These are phyloP conservation scores for Thamnophis sirtalis DNA, from an alignment of 2,113 vertebrate genomes.

Conservation along the genomic window DNA sequence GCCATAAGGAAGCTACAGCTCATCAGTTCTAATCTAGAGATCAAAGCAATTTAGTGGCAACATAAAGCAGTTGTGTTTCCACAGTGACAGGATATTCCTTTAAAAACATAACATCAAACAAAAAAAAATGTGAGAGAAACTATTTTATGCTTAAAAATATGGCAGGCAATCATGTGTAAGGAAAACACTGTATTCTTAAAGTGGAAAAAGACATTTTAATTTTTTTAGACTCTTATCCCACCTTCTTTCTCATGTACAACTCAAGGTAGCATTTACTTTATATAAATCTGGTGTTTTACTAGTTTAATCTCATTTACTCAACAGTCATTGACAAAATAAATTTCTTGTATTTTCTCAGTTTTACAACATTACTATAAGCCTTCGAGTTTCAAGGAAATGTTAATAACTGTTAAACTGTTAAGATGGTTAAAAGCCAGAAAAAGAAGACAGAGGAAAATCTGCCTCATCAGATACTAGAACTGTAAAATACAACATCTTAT, in stretches of 20 bases:
- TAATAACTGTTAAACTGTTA: not conserved
- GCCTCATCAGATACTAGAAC: not conserved
- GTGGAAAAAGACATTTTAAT: slow-evolving; percentile 21
- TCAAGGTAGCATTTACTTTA: not conserved
- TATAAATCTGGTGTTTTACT: slow-evolving; percentile 26
- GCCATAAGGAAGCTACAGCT: slow-evolving; percentile 53
- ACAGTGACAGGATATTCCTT: slow-evolving; percentile 60
- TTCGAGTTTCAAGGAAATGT: not conserved
- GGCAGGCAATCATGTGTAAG: not conserved
- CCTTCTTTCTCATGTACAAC: not conserved
- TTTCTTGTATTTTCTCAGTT: not conserved
- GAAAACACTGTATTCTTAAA: slow-evolving; percentile 12
- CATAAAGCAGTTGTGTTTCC: slow-evolving; percentile 58
- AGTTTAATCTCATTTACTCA: not conserved
- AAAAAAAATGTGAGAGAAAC: slow-evolving; percentile 54
- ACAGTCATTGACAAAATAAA: not conserved
- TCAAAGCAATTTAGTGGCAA: slow-evolving; percentile 60
- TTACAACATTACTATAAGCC: not conserved
- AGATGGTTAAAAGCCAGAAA: not conserved
- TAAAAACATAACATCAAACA: slow-evolving; percentile 31
- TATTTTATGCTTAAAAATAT: slow-evolving; percentile 41
- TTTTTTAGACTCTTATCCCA: not conserved
- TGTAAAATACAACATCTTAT: not conserved
- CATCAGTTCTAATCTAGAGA: slow-evolving; percentile 56
- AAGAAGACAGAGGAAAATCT: not conserved